phyloP scores from a whole-genome alignment of 2,113 vertebrate species.

The Phalacrocorax carbo region DNA sequence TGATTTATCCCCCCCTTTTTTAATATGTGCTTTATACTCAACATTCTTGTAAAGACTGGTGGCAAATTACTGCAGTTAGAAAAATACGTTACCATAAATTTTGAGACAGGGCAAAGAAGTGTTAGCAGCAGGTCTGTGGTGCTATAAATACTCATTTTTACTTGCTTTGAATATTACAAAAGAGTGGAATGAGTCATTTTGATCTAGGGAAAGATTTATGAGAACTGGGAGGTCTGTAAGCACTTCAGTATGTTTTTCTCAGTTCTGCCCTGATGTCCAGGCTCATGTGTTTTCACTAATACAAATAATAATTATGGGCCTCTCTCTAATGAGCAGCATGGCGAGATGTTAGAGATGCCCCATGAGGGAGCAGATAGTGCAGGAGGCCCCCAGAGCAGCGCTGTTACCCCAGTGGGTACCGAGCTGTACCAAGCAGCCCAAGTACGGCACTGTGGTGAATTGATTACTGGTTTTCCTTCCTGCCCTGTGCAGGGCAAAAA shows the following conservation, averaged over 20 bases:
- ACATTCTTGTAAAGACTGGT: not conserved
- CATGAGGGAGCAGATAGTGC: not conserved
- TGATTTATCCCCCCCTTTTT: not conserved
- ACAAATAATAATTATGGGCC: not conserved
- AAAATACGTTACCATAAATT: conserved; percentile 34
- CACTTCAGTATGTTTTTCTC: not conserved
- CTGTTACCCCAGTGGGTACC: accelerated
- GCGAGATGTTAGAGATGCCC: not conserved
- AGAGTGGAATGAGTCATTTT: not conserved
- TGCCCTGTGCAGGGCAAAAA: not conserved
- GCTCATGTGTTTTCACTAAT: not conserved
- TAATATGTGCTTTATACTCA: conserved; percentile 13
- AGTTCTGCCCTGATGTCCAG: not conserved
- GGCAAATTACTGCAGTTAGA: conserved; percentile 33
- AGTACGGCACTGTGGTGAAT: not conserved
- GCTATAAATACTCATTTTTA: not conserved
- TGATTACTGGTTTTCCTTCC: not conserved
- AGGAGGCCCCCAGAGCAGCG: not conserved
- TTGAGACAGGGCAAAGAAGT: not conserved
- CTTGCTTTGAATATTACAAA: not conserved
- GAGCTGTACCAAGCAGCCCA: not conserved
- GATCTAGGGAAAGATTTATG: not conserved
- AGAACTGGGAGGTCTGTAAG: not conserved
- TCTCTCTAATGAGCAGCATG: not conserved
- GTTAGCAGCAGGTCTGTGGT: not conserved